Conservation (phyloP, 2,797 vertebrate species). For the Falco berigora region DNA sequence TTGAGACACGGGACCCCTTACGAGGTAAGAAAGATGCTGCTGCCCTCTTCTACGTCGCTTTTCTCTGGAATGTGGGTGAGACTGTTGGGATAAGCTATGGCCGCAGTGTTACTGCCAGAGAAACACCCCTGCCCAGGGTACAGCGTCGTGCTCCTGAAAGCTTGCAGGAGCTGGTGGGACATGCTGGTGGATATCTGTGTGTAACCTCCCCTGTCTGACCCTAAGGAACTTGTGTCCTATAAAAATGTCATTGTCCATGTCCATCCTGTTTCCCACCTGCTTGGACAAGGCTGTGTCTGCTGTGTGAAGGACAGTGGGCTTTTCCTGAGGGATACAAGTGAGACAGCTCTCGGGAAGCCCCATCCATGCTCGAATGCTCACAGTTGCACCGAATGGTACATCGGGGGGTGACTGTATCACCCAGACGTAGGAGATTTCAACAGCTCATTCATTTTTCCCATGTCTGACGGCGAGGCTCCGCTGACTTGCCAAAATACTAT, state of each 20-base stretch:
- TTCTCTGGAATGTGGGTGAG: neutral
- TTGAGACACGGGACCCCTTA: conserved; percentile 67
- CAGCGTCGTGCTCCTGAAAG: neutral
- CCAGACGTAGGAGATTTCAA: neutral
- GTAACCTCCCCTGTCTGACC: neutral
- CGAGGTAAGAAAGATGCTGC: conserved; percentile 62
- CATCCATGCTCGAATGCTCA: neutral
- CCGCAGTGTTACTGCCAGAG: neutral
- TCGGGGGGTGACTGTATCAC: neutral
- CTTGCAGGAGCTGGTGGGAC: neutral
- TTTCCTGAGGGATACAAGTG: neutral
- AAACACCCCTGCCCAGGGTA: neutral
- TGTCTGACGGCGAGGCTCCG: neutral
- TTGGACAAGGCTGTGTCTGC: neutral
- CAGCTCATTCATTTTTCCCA: neutral
- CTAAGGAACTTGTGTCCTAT: neutral
- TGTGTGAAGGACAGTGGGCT: neutral
- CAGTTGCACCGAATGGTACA: neutral
- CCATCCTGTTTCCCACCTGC: neutral
- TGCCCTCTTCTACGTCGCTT: neutral
- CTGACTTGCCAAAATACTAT: neutral
- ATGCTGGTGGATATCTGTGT: neutral
- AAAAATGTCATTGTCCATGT: neutral
- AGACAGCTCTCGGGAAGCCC: neutral
- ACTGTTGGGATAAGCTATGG: neutral